Conservation (phyloP, 1,140 invertebrate species). For the Popillia japonica region DNA sequence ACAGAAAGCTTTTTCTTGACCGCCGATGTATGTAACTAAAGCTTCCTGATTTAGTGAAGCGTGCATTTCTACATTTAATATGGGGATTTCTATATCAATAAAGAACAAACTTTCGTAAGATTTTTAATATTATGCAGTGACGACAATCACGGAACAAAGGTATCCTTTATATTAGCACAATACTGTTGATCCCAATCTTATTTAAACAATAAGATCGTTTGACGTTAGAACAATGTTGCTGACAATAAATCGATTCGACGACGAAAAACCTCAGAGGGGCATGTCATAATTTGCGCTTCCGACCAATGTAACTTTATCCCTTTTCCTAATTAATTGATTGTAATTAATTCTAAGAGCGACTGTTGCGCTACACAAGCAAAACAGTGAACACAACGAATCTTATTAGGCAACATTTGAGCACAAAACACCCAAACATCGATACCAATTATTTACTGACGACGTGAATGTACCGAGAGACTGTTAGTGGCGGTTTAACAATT, state of each 20-base stretch:
- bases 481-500: conserved; percentile 1
- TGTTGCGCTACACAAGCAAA: background rate
- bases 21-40: too few species aligned
- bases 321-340: conserved; percentile 8
- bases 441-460: background rate
- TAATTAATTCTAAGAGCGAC: background rate
- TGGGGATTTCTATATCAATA: too few species aligned
- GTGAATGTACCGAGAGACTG: background rate
- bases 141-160: too few species aligned
- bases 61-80: too few species aligned
- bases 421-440: conserved; percentile 4
- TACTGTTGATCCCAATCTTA: too few species aligned
- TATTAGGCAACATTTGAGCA: background rate
- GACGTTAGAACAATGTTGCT: background rate
- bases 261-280: background rate
- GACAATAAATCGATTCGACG: background rate
- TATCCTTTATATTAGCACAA: too few species aligned
- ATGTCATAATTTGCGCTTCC: conserved; percentile 9
- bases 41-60: too few species aligned
- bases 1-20: too few species aligned
- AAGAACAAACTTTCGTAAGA: too few species aligned
- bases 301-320: conserved; percentile 10
- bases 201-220: too few species aligned
- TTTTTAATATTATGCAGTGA: too few species aligned
- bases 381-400: background rate